Conservation (phyloP, 30 jellyfish, hydroid and myxozoan genomes). For the Mastigias papua region DNA sequence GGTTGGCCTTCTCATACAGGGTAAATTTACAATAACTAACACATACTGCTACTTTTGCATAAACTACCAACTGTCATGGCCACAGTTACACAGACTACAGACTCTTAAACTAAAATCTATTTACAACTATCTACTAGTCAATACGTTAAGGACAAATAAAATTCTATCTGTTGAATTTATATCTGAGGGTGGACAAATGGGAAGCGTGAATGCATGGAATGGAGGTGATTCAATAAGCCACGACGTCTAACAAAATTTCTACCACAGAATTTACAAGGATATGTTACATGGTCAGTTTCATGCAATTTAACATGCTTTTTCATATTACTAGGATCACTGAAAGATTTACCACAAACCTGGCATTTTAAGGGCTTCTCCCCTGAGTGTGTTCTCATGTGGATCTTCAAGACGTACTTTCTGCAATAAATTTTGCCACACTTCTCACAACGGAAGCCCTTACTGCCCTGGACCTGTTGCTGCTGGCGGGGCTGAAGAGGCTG, state of each 20-base stretch:
- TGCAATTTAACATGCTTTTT: slow-evolving; percentile 94
- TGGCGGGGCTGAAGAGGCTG: slow-evolving; percentile 68
- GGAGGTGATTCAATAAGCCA: slow-evolving; percentile 88
- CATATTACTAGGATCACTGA: slow-evolving; percentile 99
- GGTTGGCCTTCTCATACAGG: too few species aligned
- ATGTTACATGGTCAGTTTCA: slow-evolving; percentile 93
- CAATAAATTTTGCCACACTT: slow-evolving; percentile 95
- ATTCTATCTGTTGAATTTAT: slow-evolving; percentile 5
- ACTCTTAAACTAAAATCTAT: background rate
- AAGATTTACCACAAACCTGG: slow-evolving; percentile 93
- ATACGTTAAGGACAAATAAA: background rate
- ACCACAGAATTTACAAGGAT: slow-evolving; percentile 96
- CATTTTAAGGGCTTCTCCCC: slow-evolving; percentile 98
- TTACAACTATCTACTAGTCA: background rate
- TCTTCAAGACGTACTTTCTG: slow-evolving; percentile 94
- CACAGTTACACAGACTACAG: background rate
- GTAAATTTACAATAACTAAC: too few species aligned
- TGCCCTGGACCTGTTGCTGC: slow-evolving; percentile 43
- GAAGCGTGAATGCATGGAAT: slow-evolving; percentile 92
- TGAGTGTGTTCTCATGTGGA: slow-evolving; percentile 95
- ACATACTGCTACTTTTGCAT: background rate
- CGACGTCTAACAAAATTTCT: slow-evolving; percentile 92
- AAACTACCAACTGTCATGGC: background rate
- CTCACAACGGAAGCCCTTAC: slow-evolving; percentile 87
- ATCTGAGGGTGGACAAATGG: slow-evolving; percentile 82